Percentiles rank a stretch among this genome's conserved stretches.
Evolutionary conservation across 2,888 invertebrate species (phyloP).

Genomic region (Scaeva pyrastri): DNA sequence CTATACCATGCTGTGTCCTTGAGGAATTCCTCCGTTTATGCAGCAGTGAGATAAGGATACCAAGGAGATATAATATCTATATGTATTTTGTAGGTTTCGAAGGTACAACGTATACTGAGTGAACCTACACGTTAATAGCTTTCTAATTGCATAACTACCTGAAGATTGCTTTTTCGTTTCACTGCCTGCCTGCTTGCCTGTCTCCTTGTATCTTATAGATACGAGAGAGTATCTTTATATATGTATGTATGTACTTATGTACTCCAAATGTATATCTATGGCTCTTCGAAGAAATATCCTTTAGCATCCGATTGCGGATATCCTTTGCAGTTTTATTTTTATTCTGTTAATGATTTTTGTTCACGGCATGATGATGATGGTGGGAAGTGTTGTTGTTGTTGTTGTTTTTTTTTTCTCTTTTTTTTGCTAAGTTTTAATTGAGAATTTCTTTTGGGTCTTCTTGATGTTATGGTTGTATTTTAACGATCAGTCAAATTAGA

Average conservation of each 20-base stretch:
- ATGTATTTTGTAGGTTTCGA: background rate
- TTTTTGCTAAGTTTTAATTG: slow-evolving; percentile 6
- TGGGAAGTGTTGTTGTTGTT: too few species aligned
- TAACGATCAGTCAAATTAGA: background rate
- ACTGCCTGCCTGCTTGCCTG: background rate
- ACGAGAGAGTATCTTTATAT: too few species aligned
- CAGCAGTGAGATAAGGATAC: slow-evolving; percentile 2
- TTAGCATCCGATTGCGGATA: slow-evolving; percentile 5
- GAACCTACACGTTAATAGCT: slow-evolving; percentile 48
- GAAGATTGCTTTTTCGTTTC: slow-evolving; percentile 32
- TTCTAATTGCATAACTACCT: slow-evolving; percentile 66
- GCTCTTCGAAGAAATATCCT: slow-evolving; percentile 12
- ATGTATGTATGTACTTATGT: too few species aligned
- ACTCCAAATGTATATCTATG: background rate
- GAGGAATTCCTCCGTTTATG: slow-evolving; percentile 19
- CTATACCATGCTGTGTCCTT: slow-evolving; percentile 14
- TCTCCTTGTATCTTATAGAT: background rate
- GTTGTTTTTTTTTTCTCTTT: background rate
- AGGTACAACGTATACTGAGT: too few species aligned
- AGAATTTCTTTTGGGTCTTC: background rate
- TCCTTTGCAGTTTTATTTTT: slow-evolving; percentile 11
- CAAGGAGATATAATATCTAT: slow-evolving; percentile 29
- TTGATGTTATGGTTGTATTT: background rate
- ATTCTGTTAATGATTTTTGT: slow-evolving; percentile 26
- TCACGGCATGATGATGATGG: background rate